Percentiles rank a stretch among this genome's conserved stretches.
These are phyloP conservation scores for Synanthedon andrenaeformis DNA, from an alignment of 2,888 invertebrate species.

Conservation along the genomic window DNA sequence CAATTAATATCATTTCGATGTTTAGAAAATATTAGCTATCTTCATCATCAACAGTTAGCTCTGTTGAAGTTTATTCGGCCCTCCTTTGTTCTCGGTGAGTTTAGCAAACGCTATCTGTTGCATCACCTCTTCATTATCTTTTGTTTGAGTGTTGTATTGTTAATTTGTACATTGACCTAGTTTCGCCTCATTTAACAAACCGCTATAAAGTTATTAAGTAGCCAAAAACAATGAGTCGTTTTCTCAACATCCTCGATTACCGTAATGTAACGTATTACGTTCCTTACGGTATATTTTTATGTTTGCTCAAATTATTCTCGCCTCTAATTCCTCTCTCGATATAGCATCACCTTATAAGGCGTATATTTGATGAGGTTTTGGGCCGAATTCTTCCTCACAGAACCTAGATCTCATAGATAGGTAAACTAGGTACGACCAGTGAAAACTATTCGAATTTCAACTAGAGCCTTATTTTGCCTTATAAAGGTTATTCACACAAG, in stretches of 20 bases:
- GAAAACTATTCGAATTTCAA: no score
- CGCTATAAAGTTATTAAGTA: conserved; percentile 5
- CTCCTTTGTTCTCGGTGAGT: conserved; percentile 18
- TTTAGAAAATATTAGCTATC: not conserved
- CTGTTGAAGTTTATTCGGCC: conserved; percentile 1
- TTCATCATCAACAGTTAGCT: conserved; percentile 2
- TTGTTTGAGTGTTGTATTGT: conserved; percentile 42
- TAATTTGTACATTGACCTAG: conserved; percentile 44
- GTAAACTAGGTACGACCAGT: no score
- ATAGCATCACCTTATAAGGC: no score
- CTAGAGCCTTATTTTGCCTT: no score
- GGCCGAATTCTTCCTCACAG: no score
- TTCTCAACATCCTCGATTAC: conserved; percentile 1
- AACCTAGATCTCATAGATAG: no score
- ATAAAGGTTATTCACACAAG: no score
- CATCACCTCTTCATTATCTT: conserved; percentile 38
- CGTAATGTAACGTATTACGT: no score
- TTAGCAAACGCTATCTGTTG: conserved; percentile 17
- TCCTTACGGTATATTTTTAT: no score
- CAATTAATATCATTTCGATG: not conserved
- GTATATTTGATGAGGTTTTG: no score
- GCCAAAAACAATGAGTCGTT: conserved; percentile 3
- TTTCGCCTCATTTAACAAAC: conserved; percentile 27
- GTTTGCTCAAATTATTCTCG: no score
- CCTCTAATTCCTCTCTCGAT: no score